Evolutionary conservation across 2,113 vertebrate species (phyloP).

Genomic region (Steatornis caripensis): DNA sequence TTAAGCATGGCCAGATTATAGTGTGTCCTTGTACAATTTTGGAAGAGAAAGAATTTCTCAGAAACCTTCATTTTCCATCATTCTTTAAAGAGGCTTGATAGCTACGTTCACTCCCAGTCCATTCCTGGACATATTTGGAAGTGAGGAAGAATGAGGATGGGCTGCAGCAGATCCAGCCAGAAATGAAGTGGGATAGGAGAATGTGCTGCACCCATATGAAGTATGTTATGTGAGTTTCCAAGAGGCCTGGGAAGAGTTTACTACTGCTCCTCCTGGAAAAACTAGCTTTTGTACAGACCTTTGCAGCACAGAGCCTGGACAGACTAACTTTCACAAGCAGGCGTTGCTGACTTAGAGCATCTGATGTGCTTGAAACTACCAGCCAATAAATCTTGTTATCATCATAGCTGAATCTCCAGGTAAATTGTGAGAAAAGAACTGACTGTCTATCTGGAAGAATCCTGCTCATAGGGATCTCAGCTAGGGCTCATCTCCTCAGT

Average conservation of each 20-base stretch:
- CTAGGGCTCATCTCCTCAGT: background rate
- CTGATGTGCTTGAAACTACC: background rate
- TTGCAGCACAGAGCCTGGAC: background rate
- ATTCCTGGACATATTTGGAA: background rate
- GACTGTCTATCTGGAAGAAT: background rate
- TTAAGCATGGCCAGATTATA: background rate
- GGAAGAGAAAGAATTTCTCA: background rate
- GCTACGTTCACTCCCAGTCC: background rate
- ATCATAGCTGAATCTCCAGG: background rate
- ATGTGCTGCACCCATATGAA: background rate
- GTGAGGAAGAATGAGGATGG: background rate
- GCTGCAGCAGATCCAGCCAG: background rate
- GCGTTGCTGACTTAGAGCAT: background rate
- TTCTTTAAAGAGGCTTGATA: background rate
- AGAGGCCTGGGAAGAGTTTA: background rate
- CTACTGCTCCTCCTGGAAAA: background rate
- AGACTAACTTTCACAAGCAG: background rate
- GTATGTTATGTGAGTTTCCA: background rate
- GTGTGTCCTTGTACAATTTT: background rate
- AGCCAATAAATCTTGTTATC: background rate
- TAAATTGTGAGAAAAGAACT: background rate
- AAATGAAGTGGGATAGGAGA: background rate
- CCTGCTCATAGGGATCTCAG: background rate
- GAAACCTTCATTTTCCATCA: background rate
- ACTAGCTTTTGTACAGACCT: background rate